These are phyloP conservation scores for Cantharis lateralis DNA, from an alignment of 2,888 invertebrate genomes.

Conservation along the genomic window DNA sequence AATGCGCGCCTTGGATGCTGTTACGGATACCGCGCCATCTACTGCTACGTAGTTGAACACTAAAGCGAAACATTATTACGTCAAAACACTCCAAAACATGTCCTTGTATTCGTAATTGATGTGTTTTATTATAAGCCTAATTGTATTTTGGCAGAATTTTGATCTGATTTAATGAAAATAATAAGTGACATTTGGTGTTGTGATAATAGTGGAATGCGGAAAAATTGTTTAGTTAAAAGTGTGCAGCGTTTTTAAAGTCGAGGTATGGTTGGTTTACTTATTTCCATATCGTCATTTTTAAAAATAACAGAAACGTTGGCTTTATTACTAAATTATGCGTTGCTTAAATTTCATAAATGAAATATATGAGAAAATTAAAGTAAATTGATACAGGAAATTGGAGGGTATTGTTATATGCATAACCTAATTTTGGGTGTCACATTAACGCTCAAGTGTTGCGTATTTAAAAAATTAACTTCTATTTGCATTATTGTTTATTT, in stretches of 20 bases:
- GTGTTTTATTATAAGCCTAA: constrained; percentile 17
- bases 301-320: not conserved
- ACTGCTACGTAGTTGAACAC: not conserved
- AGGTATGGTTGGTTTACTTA: constrained; percentile 9
- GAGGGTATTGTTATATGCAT: constrained; percentile 4
- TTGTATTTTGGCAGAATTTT: constrained; percentile 15
- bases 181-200: not conserved
- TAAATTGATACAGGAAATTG: not conserved
- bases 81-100: constrained; percentile 38
- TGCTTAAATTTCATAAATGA: not conserved
- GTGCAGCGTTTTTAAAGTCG: not conserved
- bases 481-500: not conserved
- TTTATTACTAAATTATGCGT: not conserved
- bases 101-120: constrained; percentile 31
- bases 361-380: not conserved
- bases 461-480: not conserved
- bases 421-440: constrained; percentile 31
- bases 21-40: not conserved
- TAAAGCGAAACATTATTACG: constrained; percentile 23
- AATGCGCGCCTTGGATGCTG: no score
- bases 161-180: constrained; percentile 11
- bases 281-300: not conserved
- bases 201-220: constrained; percentile 6
- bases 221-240: constrained; percentile 5
- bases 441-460: not conserved